Percentiles rank a stretch among this genome's conserved stretches.
Evolutionary conservation across 53 echinoderm and acorn worm species (phyloP).

Genomic region (Astropecten irregularis): DNA sequence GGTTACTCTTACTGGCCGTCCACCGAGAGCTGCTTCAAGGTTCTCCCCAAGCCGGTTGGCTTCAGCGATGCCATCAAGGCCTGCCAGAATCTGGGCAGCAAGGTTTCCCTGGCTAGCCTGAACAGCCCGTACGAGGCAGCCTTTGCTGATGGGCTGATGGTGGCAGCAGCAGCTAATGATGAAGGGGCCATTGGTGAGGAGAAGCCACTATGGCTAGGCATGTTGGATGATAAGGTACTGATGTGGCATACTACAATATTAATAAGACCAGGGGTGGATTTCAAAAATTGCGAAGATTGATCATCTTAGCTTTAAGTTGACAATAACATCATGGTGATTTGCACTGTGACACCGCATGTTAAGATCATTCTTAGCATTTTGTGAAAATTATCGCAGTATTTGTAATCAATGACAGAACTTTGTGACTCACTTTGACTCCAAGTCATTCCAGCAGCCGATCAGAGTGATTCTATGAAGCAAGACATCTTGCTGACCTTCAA

Average conservation of each 20-base stretch:
- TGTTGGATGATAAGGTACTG: slow-evolving; percentile 46
- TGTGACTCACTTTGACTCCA: too few species aligned
- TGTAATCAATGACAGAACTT: too few species aligned
- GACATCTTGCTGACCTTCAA: too few species aligned
- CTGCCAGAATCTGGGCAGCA: slow-evolving; percentile 60
- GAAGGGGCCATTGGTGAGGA: slow-evolving; percentile 21
- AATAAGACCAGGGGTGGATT: not conserved
- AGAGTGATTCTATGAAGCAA: too few species aligned
- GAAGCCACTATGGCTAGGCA: slow-evolving; percentile 78
- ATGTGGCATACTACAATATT: not conserved
- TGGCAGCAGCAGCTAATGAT: slow-evolving; percentile 1
- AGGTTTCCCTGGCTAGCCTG: slow-evolving; percentile 76
- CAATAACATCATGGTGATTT: too few species aligned
- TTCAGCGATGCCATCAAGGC: slow-evolving; percentile 58
- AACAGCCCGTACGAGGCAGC: slow-evolving; percentile 75
- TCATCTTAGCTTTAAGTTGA: too few species aligned
- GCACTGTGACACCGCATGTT: too few species aligned
- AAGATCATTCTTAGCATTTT: too few species aligned
- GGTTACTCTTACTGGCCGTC: slow-evolving; percentile 64
- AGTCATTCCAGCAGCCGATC: too few species aligned
- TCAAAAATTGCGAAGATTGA: too few species aligned
- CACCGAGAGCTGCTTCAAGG: slow-evolving; percentile 61
- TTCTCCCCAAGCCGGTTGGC: slow-evolving; percentile 19
- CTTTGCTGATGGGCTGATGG: slow-evolving; percentile 72
- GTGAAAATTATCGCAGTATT: too few species aligned